Conservation (phyloP, 2,888 invertebrate species). For the Tenthredo amoena region DNA sequence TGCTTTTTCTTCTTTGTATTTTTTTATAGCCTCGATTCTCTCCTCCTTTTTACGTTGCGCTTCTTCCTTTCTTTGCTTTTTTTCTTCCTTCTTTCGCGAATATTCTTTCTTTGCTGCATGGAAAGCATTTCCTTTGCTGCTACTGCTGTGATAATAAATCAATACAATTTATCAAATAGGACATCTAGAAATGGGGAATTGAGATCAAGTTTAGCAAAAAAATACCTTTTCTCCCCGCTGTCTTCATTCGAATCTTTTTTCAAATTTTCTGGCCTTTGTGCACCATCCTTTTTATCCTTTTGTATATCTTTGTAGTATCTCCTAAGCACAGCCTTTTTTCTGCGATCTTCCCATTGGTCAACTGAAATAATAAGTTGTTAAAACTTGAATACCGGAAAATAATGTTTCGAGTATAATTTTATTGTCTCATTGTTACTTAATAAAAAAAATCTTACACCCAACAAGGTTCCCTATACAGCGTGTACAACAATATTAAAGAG, state of each 20-base stretch:
- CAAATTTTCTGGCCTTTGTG: constrained; percentile 77
- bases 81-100: constrained; percentile 81
- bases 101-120: constrained; percentile 81
- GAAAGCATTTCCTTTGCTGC: constrained; percentile 77
- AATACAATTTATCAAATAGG: neutral
- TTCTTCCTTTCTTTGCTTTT: constrained; percentile 79
- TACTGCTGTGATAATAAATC: neutral
- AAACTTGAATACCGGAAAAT: constrained; percentile 32
- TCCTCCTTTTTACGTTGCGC: constrained; percentile 80
- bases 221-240: constrained; percentile 59
- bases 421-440: neutral
- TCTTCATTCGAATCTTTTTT: constrained; percentile 55
- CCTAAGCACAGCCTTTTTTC: constrained; percentile 81
- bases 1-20: constrained; percentile 86
- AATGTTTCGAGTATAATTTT: constrained; percentile 41
- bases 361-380: constrained; percentile 70
- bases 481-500: neutral
- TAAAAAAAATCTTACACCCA: neutral
- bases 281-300: constrained; percentile 77
- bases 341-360: constrained; percentile 84
- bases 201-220: neutral
- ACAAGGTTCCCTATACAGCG: neutral
- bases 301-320: constrained; percentile 81
- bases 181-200: neutral
- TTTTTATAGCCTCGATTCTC: constrained; percentile 82